Conservation (phyloP, 2,888 invertebrate genomes). For the Drosophila bunnanda region DNA sequence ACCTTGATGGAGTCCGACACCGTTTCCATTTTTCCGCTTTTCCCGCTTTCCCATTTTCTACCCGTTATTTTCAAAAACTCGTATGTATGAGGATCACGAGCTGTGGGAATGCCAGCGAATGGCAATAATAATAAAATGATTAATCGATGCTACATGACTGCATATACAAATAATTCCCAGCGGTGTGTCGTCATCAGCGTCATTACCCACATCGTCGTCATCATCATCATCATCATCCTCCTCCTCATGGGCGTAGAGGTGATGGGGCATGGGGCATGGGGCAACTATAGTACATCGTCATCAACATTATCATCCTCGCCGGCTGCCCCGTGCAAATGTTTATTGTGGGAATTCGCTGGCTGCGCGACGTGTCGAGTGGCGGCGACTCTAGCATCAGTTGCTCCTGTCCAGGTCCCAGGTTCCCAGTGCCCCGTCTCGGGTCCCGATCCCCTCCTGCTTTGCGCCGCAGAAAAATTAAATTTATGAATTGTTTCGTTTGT, state of each 20-base stretch:
- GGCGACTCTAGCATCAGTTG: constrained; percentile 19
- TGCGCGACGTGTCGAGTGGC: constrained; percentile 62
- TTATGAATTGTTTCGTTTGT: constrained; percentile 78
- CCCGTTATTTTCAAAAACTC: constrained; percentile 27
- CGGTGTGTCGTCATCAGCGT: constrained; percentile 76
- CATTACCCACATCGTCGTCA: constrained; percentile 59
- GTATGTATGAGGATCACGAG: constrained; percentile 68
- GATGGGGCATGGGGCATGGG: constrained; percentile 2
- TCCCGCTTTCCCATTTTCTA: neutral
- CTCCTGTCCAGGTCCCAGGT: constrained; percentile 10
- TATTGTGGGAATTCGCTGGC: constrained; percentile 75
- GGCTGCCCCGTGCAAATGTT: constrained; percentile 70
- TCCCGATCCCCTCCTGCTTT: constrained; percentile 13
- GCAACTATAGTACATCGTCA: constrained; percentile 40
- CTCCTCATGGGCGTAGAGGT: constrained; percentile 26
- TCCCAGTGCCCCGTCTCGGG: neutral
- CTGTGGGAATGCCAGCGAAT: constrained; percentile 74
- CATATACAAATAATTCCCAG: constrained; percentile 78
- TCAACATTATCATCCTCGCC: constrained; percentile 58
- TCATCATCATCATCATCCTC: constrained; percentile 28
- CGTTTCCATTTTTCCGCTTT: neutral
- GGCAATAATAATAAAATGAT: constrained; percentile 79
- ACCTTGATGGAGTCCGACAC: constrained; percentile 4
- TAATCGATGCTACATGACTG: constrained; percentile 80
- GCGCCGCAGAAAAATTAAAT: constrained; percentile 70